phyloP scores from a whole-genome alignment of 2,113 vertebrate genomes.

The Vulpes lagopus region DNA sequence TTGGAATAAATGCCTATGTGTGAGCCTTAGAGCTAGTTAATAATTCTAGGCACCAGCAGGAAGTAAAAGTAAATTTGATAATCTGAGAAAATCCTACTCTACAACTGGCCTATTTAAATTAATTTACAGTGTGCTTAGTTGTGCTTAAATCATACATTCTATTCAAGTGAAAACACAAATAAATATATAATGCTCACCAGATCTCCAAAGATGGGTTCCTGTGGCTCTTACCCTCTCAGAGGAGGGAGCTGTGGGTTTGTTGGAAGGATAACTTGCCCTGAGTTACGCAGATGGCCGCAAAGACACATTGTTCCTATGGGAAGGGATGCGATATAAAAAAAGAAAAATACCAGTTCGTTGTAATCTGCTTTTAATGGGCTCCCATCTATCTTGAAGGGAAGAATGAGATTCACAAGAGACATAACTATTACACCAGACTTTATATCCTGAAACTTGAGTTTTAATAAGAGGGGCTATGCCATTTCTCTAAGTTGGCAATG shows the following conservation, averaged over 20 bases:
- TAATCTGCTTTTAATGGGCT: neutral
- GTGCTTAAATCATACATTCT: neutral
- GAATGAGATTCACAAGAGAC: neutral
- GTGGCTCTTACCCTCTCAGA: neutral
- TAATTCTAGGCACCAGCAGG: neutral
- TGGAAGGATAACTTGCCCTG: neutral
- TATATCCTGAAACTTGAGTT: conserved; percentile 7
- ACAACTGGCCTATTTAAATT: neutral
- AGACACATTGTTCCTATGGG: neutral
- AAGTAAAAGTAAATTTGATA: conserved; percentile 5
- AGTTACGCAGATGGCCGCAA: neutral
- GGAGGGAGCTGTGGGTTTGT: neutral
- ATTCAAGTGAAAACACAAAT: conserved; percentile 15
- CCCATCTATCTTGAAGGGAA: neutral
- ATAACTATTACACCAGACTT: neutral
- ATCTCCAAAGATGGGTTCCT: neutral
- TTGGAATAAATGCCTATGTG: neutral
- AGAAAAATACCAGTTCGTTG: neutral
- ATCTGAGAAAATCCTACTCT: conserved; percentile 10
- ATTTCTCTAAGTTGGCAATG: neutral
- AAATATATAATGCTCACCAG: neutral
- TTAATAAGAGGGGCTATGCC: neutral
- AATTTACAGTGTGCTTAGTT: neutral
- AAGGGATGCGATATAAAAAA: neutral
- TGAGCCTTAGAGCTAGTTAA: neutral